Evolutionary conservation across 2,888 invertebrate species (phyloP), one percentile per base, ranked within the genome.

Genomic region (Drosophila demipolita): DNA sequence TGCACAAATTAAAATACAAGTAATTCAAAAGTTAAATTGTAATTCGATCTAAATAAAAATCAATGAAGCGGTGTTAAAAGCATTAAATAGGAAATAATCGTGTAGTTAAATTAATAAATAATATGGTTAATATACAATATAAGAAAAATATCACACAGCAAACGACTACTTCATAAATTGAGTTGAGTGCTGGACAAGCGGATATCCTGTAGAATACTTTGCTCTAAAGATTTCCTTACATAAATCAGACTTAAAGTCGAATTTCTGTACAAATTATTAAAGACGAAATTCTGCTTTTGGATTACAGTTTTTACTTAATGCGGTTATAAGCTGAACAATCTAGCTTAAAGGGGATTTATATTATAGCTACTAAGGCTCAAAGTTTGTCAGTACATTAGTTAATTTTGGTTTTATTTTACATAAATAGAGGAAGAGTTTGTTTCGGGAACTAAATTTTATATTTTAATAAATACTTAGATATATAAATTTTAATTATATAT

Each of bases 1-100:
- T 32, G 9, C 45, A 48, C 33, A 48, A 52, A 66, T 55, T 52
- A n/a, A 60, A 45, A 52, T 40, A 52, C 23, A 55, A 55, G 42
- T n/a, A n/a, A 40, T 17, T 49, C 8, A 17, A 49, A 49, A 29
- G 3, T 1, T 45, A 45, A 26, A 12, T 12, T 6, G 32, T n/a
- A 9, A 8, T 9, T 45, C 23, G 23, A 45, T 45, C 9, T 61
- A n/a, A 36, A 29, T n/a, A 11, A n/a, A 26, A 54, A 62, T 60
- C 23, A 15, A 32, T 23, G 26, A 33, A 49, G 32, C 15, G 26
- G n/a, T n/a, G 50, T 50, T 32, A n/a, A 50, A n/a, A 17, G 29
- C 29, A 32, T 50, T n/a, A 50, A n/a, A 7, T 17, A 32, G 5
- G 17, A n/a, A 3, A 3, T 50, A 7, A 23, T 8, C n/a, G 15